Evolutionary conservation across 2,888 invertebrate genomes (phyloP).

Genomic region (Blera fallax): DNA sequence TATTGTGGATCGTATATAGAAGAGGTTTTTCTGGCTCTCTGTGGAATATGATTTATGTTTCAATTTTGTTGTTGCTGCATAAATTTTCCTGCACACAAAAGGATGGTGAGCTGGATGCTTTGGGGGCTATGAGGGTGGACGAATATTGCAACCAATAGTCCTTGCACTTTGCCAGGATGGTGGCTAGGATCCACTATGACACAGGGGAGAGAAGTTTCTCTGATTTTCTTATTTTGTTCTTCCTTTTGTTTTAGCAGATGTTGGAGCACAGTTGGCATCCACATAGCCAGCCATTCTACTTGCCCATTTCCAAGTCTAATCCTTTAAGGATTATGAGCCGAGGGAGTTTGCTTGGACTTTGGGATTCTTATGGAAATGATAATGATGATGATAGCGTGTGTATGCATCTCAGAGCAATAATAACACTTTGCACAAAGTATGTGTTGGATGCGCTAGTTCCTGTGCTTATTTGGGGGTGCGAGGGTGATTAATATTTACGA

Average conservation of each 20-base stretch:
- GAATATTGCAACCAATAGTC: conserved; percentile 58
- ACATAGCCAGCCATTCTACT: not conserved
- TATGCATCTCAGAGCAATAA: conserved; percentile 43
- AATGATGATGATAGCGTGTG: conserved; percentile 49
- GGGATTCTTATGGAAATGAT: conserved; percentile 59
- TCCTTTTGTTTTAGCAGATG: conserved; percentile 26
- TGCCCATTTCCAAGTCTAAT: conserved; percentile 55
- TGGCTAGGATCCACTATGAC: conserved; percentile 42
- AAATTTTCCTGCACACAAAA: conserved; percentile 49
- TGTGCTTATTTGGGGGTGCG: conserved; percentile 27
- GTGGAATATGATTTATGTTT: conserved; percentile 70
- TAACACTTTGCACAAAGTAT: conserved; percentile 23
- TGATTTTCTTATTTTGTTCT: not conserved
- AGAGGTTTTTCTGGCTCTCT: not conserved
- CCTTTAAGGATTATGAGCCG: conserved; percentile 67
- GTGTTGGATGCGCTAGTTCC: conserved; percentile 37
- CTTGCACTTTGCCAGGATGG: conserved; percentile 50
- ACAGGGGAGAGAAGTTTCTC: conserved; percentile 25
- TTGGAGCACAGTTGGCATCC: conserved; percentile 49
- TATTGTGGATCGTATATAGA: conserved; percentile 45
- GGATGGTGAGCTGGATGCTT: not conserved
- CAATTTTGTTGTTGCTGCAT: conserved; percentile 65
- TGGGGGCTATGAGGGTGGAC: not conserved
- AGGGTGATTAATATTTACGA: conserved; percentile 66
- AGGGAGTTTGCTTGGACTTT: conserved; percentile 30